Percentiles rank a stretch among this genome's conserved stretches.
These are phyloP conservation scores for Diplodus sargus DNA, from an alignment of 2,797 vertebrate genomes.

Conservation along the genomic window DNA sequence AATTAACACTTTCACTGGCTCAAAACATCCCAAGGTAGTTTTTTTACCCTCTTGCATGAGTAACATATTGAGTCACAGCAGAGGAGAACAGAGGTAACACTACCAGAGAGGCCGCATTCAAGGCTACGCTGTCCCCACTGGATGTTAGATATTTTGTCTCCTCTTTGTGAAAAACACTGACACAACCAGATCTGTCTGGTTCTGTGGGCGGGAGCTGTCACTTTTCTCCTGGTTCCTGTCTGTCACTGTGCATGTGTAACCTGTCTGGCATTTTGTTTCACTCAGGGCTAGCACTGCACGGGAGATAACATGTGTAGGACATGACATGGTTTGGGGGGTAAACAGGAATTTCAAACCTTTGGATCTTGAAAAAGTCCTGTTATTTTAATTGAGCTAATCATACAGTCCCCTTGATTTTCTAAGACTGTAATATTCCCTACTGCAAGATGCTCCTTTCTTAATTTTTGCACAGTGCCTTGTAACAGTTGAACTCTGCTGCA, in stretches of 20 bases:
- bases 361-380: background rate
- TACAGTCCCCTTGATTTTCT: background rate
- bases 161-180: background rate
- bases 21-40: background rate
- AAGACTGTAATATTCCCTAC: background rate
- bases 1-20: background rate
- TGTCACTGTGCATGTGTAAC: conserved; percentile 1
- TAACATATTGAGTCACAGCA: too few relatives aligned
- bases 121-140: background rate
- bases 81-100: background rate
- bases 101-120: background rate
- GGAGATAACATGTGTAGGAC: background rate
- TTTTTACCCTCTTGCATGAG: too few relatives aligned
- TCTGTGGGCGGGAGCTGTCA: conserved; percentile 11
- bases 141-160: background rate
- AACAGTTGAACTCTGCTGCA: background rate
- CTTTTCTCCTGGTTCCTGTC: background rate
- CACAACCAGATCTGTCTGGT: background rate
- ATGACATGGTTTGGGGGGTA: background rate
- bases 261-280: conserved; percentile 18
- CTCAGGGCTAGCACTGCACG: background rate
- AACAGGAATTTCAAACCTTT: background rate
- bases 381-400: background rate
- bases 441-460: background rate
- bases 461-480: too few relatives aligned